Base-by-base conservation (phyloP, 2,797 vertebrate species). In the Alcedo atthis region DNA sequence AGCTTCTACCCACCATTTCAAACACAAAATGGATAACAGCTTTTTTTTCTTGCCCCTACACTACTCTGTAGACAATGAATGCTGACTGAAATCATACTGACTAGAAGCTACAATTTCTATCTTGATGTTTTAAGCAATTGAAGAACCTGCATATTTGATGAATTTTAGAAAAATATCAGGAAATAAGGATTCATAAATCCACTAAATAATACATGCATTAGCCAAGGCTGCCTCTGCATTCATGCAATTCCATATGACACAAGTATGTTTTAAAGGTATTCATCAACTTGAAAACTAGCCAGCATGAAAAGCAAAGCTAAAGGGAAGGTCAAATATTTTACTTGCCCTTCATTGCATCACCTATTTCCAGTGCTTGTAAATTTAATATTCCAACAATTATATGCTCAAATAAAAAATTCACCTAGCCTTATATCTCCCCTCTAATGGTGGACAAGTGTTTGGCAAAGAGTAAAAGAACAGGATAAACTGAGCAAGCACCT, bases 151-250 rank as follows among this genome's bases (percentile, higher is more conserved):
- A 46, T 48, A 88, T 69, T 80, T 78, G 48, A 87, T 53, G 19
- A 73, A 69, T 81, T 91, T 85, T 68, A 78, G n/a, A 85, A 94
- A 73, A 87, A 51, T 4, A 12, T 37, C 54, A 80, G 66, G 63
- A 94, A 94, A 81, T 64, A 83, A 67, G 16, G 25, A 81, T 81
- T 85, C 87, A 85, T 66, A 92, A 91, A 95, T 85, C 46, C 53
- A 89, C 62, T 70, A 85, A 87, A 59, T 15, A 5, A 62, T 68
- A 90, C 83, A 83, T 66, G 24, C n/a, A 87, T 80, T 93, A 87
- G 67, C 46, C 46, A 87, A 80, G 32, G 40, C 43, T 45, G 37
- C 32, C 85, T 61, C 68, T 64, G n/a, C 57, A 74, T 82, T 28
- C 71, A 59, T 0, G 0, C 66, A 83, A 84, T 62, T 78, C 46